Evolutionary conservation across 2,797 vertebrate species (phyloP), one percentile per base, ranked within the genome.

Genomic region (Chanos chanos): DNA sequence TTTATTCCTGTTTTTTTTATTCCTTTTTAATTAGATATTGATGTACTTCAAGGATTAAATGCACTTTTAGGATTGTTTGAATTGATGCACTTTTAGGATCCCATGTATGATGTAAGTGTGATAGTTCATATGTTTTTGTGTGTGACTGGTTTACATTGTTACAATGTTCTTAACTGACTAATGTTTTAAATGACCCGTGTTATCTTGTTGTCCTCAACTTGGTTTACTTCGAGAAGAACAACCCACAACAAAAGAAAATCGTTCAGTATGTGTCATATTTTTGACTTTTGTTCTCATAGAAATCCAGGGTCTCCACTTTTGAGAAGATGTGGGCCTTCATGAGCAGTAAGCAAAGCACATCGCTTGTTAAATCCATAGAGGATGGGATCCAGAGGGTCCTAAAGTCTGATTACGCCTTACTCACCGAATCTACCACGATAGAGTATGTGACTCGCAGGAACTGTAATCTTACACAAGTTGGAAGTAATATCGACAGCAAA

Each of bases 291-390:
- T 25, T 64, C 61, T 65, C 69, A 18, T 86, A 99, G 97, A 99
- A 95, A 90, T 99, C 97, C 31, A 95, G 94, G 81, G 97, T 99
- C 55, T 99, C 97, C 37, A 99, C 97, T 0, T 99, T 98, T 64
- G 97, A 99, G 84, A 99, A 99, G 77, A 99, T 99, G 97, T 99
- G 97, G 97, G 97, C 97, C 45, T 99, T 99, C 75, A 99, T 99
- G 95, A 98, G 96, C 87, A 99, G 96, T 87, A 94, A 91, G 72
- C 93, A 94, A 18, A 89, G 87, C 79, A 96, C 96, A 0, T 92
- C 94, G 0, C 87, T 99, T 28, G 96, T 99, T 12, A 99, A 98
- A 70, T 97, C 94, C 64, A 95, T 97, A 0, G 96, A 99, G 81
- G 96, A 99, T 31, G 97, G 97, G 1, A 94, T 99, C 77, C 96